Base-by-base conservation (phyloP, 2,797 vertebrate species). In the Lithobates sylvaticus region DNA sequence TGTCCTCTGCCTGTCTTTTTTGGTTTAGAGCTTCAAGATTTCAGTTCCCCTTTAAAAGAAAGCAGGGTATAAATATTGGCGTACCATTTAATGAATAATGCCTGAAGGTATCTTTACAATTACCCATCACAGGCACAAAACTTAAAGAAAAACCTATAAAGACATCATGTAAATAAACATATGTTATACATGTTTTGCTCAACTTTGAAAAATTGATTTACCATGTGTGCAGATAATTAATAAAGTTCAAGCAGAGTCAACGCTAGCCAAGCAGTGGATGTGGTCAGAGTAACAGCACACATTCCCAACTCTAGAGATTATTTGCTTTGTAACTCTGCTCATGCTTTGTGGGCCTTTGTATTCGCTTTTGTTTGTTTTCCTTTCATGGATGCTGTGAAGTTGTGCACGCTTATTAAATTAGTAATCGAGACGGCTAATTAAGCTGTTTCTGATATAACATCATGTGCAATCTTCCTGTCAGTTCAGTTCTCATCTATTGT, bases 301-400 rank as follows among this genome's bases (percentile, higher is more conserved):
- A 44, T 65, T 50, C 13, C 34, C 18, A 12, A 39, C 78, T 58
- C 34, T 64, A 27, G 15, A 61, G 69, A 82, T 73, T 73, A 67
- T 82, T 64, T 61, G 50, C 78, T 81, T 71, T 81, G 64, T 69
- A 50, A 21, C 39, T 42, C 1, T 72, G 69, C 32, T 83, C 50
- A 65, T 83, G 39, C 44, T 50, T 74, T 75, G 50, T 47, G 29
- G 58, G 58, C 26, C 16, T 18, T 44, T 82, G 80, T 58, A 83
- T 5, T 44, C 16, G 1, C 4, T 72, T 81, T 61, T 42, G 69
- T 29, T 81, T 73, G 79, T 42, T 72, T 72, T 73, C 27, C 58
- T 83, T 75, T 83, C 71, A 64, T 67, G 39, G 81, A 65, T 75
- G 71, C 81, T 75, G 44, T 50, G 34, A 75, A 47, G 71, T 36